phyloP scores from a whole-genome alignment of 1,140 invertebrate species.

The Neuroterus valhalla region DNA sequence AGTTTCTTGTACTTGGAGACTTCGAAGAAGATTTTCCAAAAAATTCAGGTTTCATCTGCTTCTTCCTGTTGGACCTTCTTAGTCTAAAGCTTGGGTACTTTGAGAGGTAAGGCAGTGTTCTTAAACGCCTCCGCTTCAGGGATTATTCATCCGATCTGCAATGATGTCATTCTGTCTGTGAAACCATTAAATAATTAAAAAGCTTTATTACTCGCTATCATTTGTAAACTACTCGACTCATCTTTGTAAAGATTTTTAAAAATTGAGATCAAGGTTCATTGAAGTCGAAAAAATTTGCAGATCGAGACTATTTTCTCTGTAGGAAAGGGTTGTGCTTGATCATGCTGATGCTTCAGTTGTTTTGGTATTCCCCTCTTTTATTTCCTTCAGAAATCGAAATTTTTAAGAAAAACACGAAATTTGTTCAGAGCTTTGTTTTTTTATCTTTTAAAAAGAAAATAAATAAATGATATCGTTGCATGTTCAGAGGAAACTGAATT shows the following conservation, averaged over 20 bases:
- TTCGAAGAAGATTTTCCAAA: neutral
- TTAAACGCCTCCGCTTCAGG: constrained; percentile 19
- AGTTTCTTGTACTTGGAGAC: constrained; percentile 1
- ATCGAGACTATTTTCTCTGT: constrained; percentile 8
- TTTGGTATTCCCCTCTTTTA: neutral
- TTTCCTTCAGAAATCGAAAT: neutral
- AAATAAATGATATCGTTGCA: neutral
- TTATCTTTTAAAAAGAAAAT: neutral
- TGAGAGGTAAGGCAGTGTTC: constrained; percentile 27
- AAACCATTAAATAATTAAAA: neutral
- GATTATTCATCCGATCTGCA: constrained; percentile 14
- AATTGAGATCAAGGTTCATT: too few relatives aligned
- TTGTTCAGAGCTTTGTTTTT: neutral
- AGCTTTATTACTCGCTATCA: neutral
- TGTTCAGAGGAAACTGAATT: neutral
- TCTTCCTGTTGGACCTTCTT: constrained; percentile 27
- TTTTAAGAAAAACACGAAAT: neutral
- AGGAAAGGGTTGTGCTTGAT: neutral
- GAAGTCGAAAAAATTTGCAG: neutral
- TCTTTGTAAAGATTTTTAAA: too few relatives aligned
- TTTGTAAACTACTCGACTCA: neutral
- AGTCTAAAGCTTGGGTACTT: constrained; percentile 18
- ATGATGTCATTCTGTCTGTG: neutral
- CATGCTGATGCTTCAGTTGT: constrained; percentile 3
- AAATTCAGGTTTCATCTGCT: constrained; percentile 17